Evolutionary conservation across 2,888 invertebrate genomes (phyloP), one percentile per base, ranked within the genome.

Genomic region (Zaprionus obscuricornis): DNA sequence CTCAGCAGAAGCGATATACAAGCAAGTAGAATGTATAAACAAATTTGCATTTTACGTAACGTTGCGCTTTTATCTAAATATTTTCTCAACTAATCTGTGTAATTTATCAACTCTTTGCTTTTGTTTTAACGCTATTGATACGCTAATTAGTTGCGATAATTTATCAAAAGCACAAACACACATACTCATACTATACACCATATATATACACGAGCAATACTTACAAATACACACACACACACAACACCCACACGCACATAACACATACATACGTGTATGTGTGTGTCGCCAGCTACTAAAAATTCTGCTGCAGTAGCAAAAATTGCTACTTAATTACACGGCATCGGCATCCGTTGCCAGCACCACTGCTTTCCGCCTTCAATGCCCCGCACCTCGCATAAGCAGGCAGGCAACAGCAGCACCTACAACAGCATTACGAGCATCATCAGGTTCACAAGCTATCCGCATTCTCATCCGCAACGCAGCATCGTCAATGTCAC

Each of bases 241-340:
- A 29, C 56, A 31, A n/a, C 45, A 17, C 26, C 39, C 16, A 16
- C 8, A 31, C 24, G 8, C 26, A 26, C 10, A 26, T 10, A 11
- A 14, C 33, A 3, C 22, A 17, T 17, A 6, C 20, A 2, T 13
- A 16, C 36, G 17, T 11, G 1, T n/a, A 33, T 16, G 49, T 26
- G 62, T 62, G 62, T 74, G 39, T 51, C 31, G 55, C 14, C 36
- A 47, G 22, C 62, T 72, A 60, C 63, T 85, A 62, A 82, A 78
- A 85, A 82, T 85, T 67, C 71, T 37, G 68, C 75, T 64, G 85
- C 68, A 69, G 79, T 68, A 62, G 79, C 78, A 74, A 79, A 85
- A 79, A 79, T 85, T 74, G 75, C 85, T 82, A 74, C 75, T 85
- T 79, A 85, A 85, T 79, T 79, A 74, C 77, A 59, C 52, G 59